Conservation (phyloP, 2,888 invertebrate genomes). For the Boloria selene region DNA sequence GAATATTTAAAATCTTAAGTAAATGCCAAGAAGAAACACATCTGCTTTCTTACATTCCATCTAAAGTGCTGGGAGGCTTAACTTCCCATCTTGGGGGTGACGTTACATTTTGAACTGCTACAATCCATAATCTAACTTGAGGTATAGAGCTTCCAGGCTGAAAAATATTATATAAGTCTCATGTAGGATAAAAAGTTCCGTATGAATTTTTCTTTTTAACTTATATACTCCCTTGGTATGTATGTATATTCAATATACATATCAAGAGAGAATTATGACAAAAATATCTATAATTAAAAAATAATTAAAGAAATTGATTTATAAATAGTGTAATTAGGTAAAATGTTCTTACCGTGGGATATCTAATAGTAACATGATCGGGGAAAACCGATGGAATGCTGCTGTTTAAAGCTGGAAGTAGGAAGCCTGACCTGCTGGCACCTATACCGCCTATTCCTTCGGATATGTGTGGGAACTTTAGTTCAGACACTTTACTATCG, state of each 20-base stretch:
- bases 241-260: no score
- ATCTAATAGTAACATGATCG: slow-evolving; percentile 89
- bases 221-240: no score
- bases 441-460: slow-evolving; percentile 84
- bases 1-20: background rate
- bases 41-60: slow-evolving; percentile 87
- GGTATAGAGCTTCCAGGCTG: slow-evolving; percentile 94
- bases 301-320: no score
- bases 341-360: slow-evolving; percentile 86
- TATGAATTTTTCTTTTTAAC: no score
- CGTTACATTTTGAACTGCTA: slow-evolving; percentile 87
- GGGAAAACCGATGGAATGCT: slow-evolving; percentile 87
- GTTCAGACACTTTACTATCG: slow-evolving; percentile 89
- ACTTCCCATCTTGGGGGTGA: slow-evolving; percentile 85
- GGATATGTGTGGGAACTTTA: slow-evolving; percentile 92
- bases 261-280: no score
- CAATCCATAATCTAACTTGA: slow-evolving; percentile 90
- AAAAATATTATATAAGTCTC: slow-evolving; percentile 32
- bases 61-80: slow-evolving; percentile 87
- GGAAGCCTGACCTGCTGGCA: slow-evolving; percentile 79
- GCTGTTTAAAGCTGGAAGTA: slow-evolving; percentile 66
- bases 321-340: no score
- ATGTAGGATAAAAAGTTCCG: no score
- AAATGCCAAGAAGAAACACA: background rate
- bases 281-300: no score